phyloP scores from a whole-genome alignment of 2,113 vertebrate genomes.

The Myotis yumanensis region DNA sequence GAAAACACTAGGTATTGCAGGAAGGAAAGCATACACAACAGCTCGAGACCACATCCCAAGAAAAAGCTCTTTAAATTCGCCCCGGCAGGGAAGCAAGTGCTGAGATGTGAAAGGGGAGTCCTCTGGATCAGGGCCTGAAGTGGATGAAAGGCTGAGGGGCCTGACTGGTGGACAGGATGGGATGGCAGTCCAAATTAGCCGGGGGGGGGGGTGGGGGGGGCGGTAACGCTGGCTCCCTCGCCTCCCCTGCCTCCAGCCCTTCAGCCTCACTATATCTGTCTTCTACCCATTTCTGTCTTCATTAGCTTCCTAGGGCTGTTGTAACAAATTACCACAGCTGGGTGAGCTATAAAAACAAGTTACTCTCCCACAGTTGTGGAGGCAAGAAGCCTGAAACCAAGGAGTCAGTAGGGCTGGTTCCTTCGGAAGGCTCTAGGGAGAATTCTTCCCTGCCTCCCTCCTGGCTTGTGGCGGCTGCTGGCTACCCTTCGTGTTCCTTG shows the following conservation, averaged over 20 bases:
- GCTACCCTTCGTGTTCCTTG: background rate
- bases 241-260: background rate
- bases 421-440: background rate
- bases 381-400: background rate
- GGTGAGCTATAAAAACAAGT: background rate
- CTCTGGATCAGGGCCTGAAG: background rate
- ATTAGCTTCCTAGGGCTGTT: background rate
- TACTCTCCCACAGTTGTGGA: background rate
- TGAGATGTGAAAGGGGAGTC: background rate
- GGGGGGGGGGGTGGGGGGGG: too few species aligned
- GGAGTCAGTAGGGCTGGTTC: background rate
- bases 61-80: background rate
- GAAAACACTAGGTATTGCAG: background rate
- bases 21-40: background rate
- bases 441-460: background rate
- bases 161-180: background rate
- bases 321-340: background rate
- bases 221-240: background rate
- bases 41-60: background rate
- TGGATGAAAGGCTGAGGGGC: background rate
- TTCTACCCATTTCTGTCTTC: background rate
- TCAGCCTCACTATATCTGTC: background rate
- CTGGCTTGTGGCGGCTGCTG: accelerated
- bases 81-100: background rate
- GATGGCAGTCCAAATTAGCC: background rate